These are phyloP conservation scores for Trididemnum clinides DNA, from an alignment of 23 tunicate species.

Conservation along the genomic window DNA sequence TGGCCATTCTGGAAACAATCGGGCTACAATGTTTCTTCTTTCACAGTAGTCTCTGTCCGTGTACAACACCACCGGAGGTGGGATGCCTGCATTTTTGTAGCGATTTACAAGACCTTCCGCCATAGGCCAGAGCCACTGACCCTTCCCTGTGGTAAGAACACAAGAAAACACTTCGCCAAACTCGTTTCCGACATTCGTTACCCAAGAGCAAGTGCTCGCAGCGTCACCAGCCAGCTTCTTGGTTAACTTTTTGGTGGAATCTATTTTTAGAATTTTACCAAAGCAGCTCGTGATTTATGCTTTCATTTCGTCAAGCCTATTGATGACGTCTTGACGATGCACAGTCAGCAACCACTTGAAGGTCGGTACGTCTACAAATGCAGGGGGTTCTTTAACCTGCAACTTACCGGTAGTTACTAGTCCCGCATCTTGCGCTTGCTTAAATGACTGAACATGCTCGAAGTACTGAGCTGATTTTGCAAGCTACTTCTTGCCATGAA, in stretches of 20 bases:
- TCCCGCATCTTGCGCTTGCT: too few relatives aligned
- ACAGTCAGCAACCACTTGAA: conserved; percentile 22
- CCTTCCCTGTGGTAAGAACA: conserved; percentile 20
- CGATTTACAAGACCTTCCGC: conserved; percentile 29
- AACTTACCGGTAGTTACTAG: too few relatives aligned
- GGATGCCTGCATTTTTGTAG: conserved; percentile 5
- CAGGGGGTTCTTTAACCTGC: conserved; percentile 10
- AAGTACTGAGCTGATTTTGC: too few relatives aligned
- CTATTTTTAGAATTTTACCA: conserved; percentile 40
- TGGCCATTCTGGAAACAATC: neutral
- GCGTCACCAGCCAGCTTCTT: neutral
- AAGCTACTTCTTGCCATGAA: too few relatives aligned
- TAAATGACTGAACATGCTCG: too few relatives aligned
- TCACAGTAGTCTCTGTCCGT: conserved; percentile 42
- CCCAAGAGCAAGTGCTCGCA: conserved; percentile 35
- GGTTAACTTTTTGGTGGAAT: conserved; percentile 47
- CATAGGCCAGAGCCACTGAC: conserved; percentile 3
- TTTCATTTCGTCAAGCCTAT: conserved; percentile 11
- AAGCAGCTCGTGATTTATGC: conserved; percentile 21
- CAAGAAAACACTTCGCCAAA: conserved; percentile 20
- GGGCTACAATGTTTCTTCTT: neutral
- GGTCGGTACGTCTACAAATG: neutral
- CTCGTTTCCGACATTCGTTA: conserved; percentile 57
- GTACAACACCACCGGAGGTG: conserved; percentile 30
- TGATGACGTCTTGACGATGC: neutral